A percentile compares a stretch with the other conserved stretches of the same genome.
phyloP scores from a whole-genome alignment of 2,888 invertebrate species.

The Ceramica pisi region DNA sequence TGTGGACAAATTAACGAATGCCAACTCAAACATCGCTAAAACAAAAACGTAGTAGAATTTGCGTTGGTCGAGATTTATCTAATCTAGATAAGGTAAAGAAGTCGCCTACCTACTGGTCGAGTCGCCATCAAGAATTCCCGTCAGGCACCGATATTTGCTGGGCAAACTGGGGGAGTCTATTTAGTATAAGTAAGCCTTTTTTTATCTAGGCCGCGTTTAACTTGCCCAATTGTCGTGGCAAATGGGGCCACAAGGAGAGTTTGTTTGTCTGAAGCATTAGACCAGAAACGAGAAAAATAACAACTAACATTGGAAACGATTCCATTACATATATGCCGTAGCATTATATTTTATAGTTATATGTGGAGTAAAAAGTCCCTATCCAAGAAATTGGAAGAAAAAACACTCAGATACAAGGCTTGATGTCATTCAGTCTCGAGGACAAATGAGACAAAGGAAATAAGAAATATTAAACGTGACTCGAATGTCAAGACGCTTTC shows the following conservation, averaged over 20 bases:
- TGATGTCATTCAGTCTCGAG: conserved; percentile 85
- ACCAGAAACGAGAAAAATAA: conserved; percentile 35
- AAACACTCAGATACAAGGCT: conserved; percentile 79
- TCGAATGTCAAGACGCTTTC: conserved; percentile 83
- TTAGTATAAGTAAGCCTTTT: conserved; percentile 65
- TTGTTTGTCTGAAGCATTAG: conserved; percentile 50
- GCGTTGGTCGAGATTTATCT: conserved; percentile 45
- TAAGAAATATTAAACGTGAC: conserved; percentile 90
- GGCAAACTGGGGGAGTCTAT: conserved; percentile 50
- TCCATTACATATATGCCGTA: conserved; percentile 11
- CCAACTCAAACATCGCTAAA: not conserved
- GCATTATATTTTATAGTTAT: conserved; percentile 64
- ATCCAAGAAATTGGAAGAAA: conserved; percentile 76
- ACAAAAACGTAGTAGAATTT: conserved; percentile 30
- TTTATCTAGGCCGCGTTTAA: conserved; percentile 58
- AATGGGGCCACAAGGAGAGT: conserved; percentile 58
- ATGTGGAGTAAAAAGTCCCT: conserved; percentile 69
- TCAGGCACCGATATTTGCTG: conserved; percentile 62
- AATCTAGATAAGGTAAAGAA: conserved; percentile 61
- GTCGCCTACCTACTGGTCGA: conserved; percentile 46
- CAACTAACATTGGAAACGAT: conserved; percentile 46
- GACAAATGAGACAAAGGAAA: conserved; percentile 89
- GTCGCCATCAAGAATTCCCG: conserved; percentile 59
- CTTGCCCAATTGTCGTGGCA: conserved; percentile 55
- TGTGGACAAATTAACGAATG: conserved; percentile 40